Evolutionary conservation across 2,797 vertebrate genomes (phyloP).

Genomic region (Pseudochirops cupreus): DNA sequence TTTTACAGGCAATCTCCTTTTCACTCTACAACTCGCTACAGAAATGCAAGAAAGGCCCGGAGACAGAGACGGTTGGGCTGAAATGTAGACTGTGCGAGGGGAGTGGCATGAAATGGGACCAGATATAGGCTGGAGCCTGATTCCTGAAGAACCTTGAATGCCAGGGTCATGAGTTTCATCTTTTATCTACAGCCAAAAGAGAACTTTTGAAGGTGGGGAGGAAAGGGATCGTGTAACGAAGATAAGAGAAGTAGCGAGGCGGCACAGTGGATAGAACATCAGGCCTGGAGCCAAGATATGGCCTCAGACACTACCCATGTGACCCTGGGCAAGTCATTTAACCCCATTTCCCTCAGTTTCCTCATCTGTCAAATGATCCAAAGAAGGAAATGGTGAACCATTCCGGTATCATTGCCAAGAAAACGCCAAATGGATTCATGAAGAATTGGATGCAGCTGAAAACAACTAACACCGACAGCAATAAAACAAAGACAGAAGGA

Average conservation of each 20-base stretch:
- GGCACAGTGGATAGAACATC: background rate
- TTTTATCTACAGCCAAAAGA: background rate
- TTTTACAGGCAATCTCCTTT: background rate
- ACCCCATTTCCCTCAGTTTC: background rate
- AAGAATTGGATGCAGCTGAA: background rate
- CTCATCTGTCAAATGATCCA: background rate
- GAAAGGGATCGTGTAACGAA: background rate
- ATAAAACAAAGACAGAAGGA: background rate
- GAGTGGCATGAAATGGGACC: too few relatives aligned
- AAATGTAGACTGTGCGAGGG: too few relatives aligned
- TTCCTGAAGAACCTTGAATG: background rate
- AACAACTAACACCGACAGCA: background rate
- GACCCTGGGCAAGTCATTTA: background rate
- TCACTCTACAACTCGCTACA: background rate
- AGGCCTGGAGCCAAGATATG: background rate
- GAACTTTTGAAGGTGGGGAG: too few relatives aligned
- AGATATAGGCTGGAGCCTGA: background rate
- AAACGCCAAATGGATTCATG: background rate
- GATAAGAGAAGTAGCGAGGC: background rate
- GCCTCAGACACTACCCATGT: background rate
- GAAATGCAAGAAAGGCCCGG: background rate
- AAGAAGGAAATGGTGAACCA: background rate
- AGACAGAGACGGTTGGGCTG: too few relatives aligned
- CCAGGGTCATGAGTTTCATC: background rate
- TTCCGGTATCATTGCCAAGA: background rate